Evolutionary conservation across 2,113 vertebrate species (phyloP).

Genomic region (Anarhynchus alexandrinus): DNA sequence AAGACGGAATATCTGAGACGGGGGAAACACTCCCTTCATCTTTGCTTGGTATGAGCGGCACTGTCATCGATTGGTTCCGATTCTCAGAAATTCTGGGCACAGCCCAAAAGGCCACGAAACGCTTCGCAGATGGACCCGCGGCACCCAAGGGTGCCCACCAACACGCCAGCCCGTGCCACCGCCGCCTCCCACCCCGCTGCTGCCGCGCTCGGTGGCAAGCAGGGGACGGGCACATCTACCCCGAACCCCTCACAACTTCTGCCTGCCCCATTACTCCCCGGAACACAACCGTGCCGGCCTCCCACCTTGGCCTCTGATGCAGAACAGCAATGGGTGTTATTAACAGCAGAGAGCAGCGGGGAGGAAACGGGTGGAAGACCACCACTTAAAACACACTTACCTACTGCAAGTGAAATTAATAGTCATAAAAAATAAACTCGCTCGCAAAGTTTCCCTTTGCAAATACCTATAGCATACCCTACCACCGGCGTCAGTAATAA

Average conservation of each 20-base stretch:
- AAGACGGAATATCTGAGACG: neutral
- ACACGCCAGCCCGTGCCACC: neutral
- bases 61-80: neutral
- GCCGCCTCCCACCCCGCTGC: neutral
- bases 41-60: fast-evolving
- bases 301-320: neutral
- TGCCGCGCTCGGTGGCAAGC: fast-evolving
- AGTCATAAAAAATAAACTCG: neutral
- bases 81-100: neutral
- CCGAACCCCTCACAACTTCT: neutral
- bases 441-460: neutral
- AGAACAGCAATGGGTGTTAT: neutral
- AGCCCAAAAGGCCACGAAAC: neutral
- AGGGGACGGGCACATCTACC: neutral
- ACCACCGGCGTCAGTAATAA: neutral
- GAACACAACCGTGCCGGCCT: neutral
- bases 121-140: neutral
- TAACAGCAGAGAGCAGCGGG: neutral
- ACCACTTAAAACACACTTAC: neutral
- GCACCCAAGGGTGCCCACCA: neutral
- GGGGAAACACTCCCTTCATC: neutral
- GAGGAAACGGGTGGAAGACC: neutral
- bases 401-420: neutral
- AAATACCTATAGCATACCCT: neutral
- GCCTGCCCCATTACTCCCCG: neutral